Base-by-base conservation (phyloP, 1,140 invertebrate genomes). In the Lepidostoma basale region DNA sequence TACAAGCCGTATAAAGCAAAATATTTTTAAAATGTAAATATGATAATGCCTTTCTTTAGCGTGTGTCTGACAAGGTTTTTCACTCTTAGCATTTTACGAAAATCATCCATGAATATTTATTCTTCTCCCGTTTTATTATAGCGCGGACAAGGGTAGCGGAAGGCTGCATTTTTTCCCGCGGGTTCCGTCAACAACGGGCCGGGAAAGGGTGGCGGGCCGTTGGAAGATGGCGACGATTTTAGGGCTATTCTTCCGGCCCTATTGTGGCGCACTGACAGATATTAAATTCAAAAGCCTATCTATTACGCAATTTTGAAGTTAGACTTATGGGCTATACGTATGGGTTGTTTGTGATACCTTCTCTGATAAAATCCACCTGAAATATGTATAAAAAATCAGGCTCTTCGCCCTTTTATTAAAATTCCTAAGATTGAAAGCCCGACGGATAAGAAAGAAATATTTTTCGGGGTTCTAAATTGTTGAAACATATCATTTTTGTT, bases 131-230 rank as follows among this genome's bases (percentile, higher is more conserved):
- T 54, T 65, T 65, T 54, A 40, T 65, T 54, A 54, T 42, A 39
- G 26, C 47, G n/a, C 36, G 3, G 45, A 40, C 62, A 45, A 52
- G 45, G 25, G 42, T 65, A 33, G 26, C 45, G 28, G 47, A 65
- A 65, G 47, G 62, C 45, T 65, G 62, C 62, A 65, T 52, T 65
- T 65, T 65, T 65, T 65, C 36, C 62, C 30, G 45, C 36, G 36
- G 36, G 45, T 12, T 40, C 33, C 40, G 30, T 30, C 44, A 63
- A 63, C 60, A 63, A 63, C 42, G 44, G 25, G 20, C 40, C 28
- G 36, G 36, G 22, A 12, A 6, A n/a, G 28, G 10, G n/a, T 4
- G 6, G 3, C n/a, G 28, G 54, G 20, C 5, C 0, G 56, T 39
- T 18, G 25, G 20, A 23, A 23, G 25, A 62, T 16, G 42, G 26